phyloP scores from a whole-genome alignment of 2,797 vertebrate genomes.

The Acomys russatus region DNA sequence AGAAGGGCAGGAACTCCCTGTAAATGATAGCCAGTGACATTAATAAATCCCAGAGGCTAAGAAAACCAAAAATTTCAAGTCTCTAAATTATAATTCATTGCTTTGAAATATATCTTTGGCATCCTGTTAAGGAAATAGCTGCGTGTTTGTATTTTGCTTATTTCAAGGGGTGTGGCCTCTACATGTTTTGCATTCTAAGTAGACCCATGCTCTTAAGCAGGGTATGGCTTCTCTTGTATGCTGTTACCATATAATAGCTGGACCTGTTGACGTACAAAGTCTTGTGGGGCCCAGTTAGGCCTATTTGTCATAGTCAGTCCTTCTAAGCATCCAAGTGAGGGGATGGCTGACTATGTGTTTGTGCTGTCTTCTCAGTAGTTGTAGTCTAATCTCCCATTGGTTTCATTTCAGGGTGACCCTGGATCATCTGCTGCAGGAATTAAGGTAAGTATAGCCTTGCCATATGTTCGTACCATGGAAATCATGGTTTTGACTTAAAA shows the following conservation, averaged over 20 bases:
- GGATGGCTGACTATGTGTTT: neutral
- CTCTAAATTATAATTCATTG: neutral
- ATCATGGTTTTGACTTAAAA: conserved; percentile 32
- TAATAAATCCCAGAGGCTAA: conserved; percentile 69
- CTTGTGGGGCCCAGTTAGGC: neutral
- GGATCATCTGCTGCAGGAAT: conserved; percentile 99
- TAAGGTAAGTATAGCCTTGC: conserved; percentile 91
- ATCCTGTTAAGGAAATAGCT: neutral
- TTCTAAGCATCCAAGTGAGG: neutral
- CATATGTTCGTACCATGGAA: neutral
- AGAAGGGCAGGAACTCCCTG: conserved; percentile 44
- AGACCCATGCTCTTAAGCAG: conserved; percentile 38
- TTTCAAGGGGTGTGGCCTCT: conserved; percentile 54
- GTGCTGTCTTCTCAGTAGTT: conserved; percentile 60
- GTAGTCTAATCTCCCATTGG: conserved; percentile 79
- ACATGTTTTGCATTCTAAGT: conserved; percentile 29
- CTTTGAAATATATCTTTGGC: conserved; percentile 64
- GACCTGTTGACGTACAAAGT: neutral
- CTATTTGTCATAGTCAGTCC: neutral
- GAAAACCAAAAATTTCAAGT: neutral
- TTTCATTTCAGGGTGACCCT: conserved; percentile 94
- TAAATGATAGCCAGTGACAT: conserved; percentile 72
- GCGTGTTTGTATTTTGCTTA: conserved; percentile 18
- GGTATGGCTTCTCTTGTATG: conserved; percentile 43
- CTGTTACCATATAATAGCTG: neutral